These are phyloP conservation scores for Sphyrna mokarran DNA, from an alignment of 2,113 vertebrate species.

Conservation along the genomic window DNA sequence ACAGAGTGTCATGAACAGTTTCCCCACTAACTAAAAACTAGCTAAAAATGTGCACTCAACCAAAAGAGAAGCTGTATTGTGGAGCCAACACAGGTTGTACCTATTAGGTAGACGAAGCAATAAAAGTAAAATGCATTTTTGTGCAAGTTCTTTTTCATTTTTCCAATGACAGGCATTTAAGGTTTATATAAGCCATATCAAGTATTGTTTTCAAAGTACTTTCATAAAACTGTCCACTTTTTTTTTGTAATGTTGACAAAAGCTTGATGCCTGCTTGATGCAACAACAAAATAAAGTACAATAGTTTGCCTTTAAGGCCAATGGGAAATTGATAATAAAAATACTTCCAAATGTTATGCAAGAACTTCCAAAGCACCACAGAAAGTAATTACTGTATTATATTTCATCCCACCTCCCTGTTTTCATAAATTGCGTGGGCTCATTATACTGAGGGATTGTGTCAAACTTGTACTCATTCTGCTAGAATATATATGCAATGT, in stretches of 20 bases:
- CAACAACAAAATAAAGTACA: background rate
- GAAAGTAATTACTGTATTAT: slow-evolving; percentile 87
- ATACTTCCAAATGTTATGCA: slow-evolving; percentile 93
- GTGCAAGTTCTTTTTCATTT: background rate
- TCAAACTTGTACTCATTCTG: background rate
- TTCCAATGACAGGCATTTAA: background rate
- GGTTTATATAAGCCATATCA: background rate
- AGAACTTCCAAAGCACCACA: slow-evolving; percentile 90
- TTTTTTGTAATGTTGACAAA: background rate
- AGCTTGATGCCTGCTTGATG: background rate
- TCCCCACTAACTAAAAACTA: slow-evolving; percentile 48
- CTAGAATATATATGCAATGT: background rate
- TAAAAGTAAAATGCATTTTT: slow-evolving; percentile 62
- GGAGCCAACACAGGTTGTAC: slow-evolving; percentile 61
- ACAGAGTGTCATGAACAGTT: slow-evolving; percentile 56
- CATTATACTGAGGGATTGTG: background rate
- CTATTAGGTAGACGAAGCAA: slow-evolving; percentile 70
- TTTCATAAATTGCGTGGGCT: background rate
- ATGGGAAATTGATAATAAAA: slow-evolving; percentile 76
- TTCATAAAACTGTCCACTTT: background rate
- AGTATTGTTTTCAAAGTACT: background rate
- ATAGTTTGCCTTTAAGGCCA: background rate
- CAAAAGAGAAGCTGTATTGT: slow-evolving; percentile 35
- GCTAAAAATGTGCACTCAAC: slow-evolving; percentile 48
- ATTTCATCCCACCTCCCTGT: slow-evolving; percentile 53